Base-by-base conservation (phyloP, 2,113 vertebrate genomes). In the Tachycineta bicolor region DNA sequence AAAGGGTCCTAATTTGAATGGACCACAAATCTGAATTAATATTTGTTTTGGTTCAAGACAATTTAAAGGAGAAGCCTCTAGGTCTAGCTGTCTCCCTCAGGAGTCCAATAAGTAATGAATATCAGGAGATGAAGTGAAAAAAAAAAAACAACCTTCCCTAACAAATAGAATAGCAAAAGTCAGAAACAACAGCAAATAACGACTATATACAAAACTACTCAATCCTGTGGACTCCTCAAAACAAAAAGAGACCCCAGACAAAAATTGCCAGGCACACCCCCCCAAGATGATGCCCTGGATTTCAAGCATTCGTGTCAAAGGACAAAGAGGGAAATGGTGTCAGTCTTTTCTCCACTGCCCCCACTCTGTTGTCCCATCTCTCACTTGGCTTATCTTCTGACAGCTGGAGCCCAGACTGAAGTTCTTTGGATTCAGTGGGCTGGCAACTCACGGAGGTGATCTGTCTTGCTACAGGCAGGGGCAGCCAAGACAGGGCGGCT, bases 311-410 rank as follows among this genome's bases (percentile, higher is more conserved):
- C 3, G 2, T 33, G 18, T 14, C 49, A 39, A 55, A 41, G 23
- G 43, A 47, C 60, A 50, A 67, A 58, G 16, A 10, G 10, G 43
- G 25, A 31, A 59, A 67, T 11, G 20, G 21, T 34, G 25, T 31
- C 34, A 59, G 34, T 17, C 16, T 59, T 31, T 21, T 5, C 60
- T 21, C 28, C 28, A 46, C 13, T 3, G 0, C 9, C 41, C 6
- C 11, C 5, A 1, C 16, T 31, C 69, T 0, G 1, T 12, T 64
- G 18, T 28, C 12, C 15, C 37, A 0, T 26, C 33, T 37, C 33
- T 65, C 50, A 5, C 43, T 29, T 6, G 50, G 34, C 19, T 49
- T 21, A 34, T 34, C 29, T 67, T 20, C n/a, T 24, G 47, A 12
- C 0, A 7, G 58, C 47, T 46, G 58, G 47, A 55, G 39, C 26